A percentile compares a stretch with the other conserved stretches of the same genome.
These are phyloP conservation scores for Cheilosia urbana DNA, from an alignment of 2,888 invertebrate species.

Conservation along the genomic window DNA sequence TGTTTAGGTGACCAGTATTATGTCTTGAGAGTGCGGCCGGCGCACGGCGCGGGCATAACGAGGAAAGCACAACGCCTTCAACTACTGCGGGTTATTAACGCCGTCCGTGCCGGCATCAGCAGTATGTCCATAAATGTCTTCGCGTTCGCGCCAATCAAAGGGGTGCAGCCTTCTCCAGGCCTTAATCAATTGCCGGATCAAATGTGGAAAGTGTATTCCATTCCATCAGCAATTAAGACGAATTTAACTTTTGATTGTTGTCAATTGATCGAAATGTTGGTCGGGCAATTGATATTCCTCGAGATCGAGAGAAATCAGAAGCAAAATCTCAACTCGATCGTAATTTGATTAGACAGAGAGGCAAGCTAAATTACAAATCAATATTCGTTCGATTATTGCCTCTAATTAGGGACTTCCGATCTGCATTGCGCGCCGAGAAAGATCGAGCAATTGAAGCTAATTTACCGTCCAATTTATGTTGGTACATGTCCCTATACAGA, in stretches of 20 bases:
- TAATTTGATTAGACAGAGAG: slow-evolving; percentile 74
- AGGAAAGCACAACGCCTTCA: slow-evolving; percentile 60
- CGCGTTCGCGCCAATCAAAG: slow-evolving; percentile 71
- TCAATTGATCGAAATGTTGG: slow-evolving; percentile 76
- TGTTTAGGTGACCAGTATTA: slow-evolving; percentile 66
- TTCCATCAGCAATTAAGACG: slow-evolving; percentile 68
- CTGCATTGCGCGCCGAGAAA: slow-evolving; percentile 10
- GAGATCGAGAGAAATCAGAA: slow-evolving; percentile 62
- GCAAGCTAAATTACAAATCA: slow-evolving; percentile 74
- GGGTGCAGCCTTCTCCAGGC: slow-evolving; percentile 65
- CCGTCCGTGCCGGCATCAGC: slow-evolving; percentile 49
- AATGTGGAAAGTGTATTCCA: slow-evolving; percentile 65
- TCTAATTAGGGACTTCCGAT: slow-evolving; percentile 72
- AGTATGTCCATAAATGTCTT: slow-evolving; percentile 61
- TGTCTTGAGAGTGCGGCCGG: not conserved
- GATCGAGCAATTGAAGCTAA: slow-evolving; percentile 63
- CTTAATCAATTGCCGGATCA: slow-evolving; percentile 74
- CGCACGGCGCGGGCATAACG: slow-evolving; percentile 8
- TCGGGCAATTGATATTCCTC: slow-evolving; percentile 73
- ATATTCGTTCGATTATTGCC: slow-evolving; percentile 70
- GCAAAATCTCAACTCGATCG: slow-evolving; percentile 70
- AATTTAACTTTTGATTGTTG: slow-evolving; percentile 74
- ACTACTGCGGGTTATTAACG: slow-evolving; percentile 73
- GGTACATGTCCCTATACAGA: not conserved
- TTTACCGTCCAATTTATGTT: slow-evolving; percentile 60